Conservation (phyloP, 2,797 vertebrate species). For the Myripristis murdjan region DNA sequence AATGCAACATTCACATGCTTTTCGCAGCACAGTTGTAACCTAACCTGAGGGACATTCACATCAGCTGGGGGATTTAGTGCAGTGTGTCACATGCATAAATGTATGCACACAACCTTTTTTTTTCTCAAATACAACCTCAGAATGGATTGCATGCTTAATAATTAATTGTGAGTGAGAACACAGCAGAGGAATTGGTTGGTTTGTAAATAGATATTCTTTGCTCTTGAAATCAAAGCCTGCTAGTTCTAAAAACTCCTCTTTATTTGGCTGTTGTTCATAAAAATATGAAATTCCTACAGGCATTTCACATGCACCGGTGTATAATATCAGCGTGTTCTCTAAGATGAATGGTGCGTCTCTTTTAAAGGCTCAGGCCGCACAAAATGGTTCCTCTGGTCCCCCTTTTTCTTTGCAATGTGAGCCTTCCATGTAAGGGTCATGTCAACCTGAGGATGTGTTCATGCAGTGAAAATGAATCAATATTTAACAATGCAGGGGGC, state of each 20-base stretch:
- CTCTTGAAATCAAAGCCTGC: constrained; percentile 4
- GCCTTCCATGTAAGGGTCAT: constrained; percentile 31
- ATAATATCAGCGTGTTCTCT: constrained; percentile 13
- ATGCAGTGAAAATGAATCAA: constrained; percentile 57
- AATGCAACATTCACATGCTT: constrained; percentile 20
- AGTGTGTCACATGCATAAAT: constrained; percentile 72
- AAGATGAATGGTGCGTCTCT: neutral
- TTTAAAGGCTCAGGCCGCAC: neutral
- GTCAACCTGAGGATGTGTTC: constrained; percentile 42
- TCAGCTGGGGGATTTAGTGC: constrained; percentile 38
- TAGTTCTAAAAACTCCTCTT: constrained; percentile 16
- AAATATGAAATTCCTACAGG: neutral
- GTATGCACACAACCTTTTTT: constrained; percentile 60
- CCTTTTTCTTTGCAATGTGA: constrained; percentile 22
- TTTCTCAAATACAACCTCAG: constrained; percentile 43
- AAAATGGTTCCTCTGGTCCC: constrained; percentile 3
- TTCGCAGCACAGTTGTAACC: constrained; percentile 41
- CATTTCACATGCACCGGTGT: constrained; percentile 18
- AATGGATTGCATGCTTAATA: constrained; percentile 76
- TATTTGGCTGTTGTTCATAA: neutral
- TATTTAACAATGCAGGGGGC: constrained; percentile 72
- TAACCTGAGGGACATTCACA: constrained; percentile 27
- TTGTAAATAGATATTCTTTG: constrained; percentile 37
- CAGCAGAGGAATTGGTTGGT: constrained; percentile 44
- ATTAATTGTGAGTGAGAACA: constrained; percentile 72